Base-by-base conservation (phyloP, 1,140 invertebrate species). In the Drosophila sp. region DNA sequence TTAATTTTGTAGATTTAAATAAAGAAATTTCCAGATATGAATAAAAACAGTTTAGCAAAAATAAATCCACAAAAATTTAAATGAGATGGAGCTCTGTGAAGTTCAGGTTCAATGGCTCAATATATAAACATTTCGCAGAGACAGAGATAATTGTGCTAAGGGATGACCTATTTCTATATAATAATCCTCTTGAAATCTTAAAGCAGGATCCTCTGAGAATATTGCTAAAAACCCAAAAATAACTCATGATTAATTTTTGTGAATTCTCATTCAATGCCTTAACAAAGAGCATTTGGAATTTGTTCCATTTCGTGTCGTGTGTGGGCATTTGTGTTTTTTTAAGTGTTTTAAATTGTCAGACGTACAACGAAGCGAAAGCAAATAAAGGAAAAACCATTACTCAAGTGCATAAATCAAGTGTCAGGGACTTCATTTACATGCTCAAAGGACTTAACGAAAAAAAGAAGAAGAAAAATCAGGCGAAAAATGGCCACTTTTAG, bases 381-480 rank as follows among this genome's bases (percentile, higher is more conserved):
- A 66, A 40, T 35, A 67, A 50, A 64, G 55, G 50, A 68, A 66
- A 55, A 47, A 25, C 75, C 82, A 85, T 85, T 85, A 86, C 78
- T 86, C 62, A 67, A 79, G 68, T 76, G 55, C 65, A 81, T 82
- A 81, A 85, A 86, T 85, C 83, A 85, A 80, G 62, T 50, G 75
- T 44, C 67, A 60, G 74, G 38, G 54, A 72, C 70, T 74, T 85
- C 64, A 81, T 77, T 81, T 82, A 44, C 64, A 72, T 72, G 56
- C 61, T 50, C 56, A 56, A 54, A 58, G 56, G 63, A 71, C 70
- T 57, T 58, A 47, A 44, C 64, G 60, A 32, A 55, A 8, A 65
- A 65, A 54, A 23, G 23, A 25, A 64, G 41, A n/a, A n/a, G 1
- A 41, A 6, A 56, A 68, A 55, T 5, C n/a, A 35, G 11, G 57